These are phyloP conservation scores for Ptychoptera contaminata DNA, from an alignment of 2,888 invertebrate species.

Conservation along the genomic window DNA sequence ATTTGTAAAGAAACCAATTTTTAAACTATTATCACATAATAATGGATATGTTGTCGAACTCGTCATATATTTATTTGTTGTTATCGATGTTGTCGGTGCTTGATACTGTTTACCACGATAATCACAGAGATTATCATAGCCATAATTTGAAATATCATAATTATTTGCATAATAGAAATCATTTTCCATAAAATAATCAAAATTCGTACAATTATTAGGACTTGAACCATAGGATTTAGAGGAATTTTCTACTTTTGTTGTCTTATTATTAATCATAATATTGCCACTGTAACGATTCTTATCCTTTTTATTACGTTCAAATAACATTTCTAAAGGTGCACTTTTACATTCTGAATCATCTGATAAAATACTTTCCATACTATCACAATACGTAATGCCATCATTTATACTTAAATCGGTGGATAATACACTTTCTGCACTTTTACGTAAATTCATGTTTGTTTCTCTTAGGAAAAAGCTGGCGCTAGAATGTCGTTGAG, in stretches of 20 bases:
- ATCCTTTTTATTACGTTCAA: conserved; percentile 33
- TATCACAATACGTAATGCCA: conserved; percentile 51
- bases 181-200: conserved; percentile 36
- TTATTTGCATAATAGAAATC: conserved; percentile 1
- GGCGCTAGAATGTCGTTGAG: conserved; percentile 52
- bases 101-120: not conserved
- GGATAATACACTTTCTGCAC: conserved; percentile 64
- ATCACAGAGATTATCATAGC: conserved; percentile 6
- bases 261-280: conserved; percentile 28
- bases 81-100: too few relatives aligned
- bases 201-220: conserved; percentile 38
- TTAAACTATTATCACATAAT: conserved; percentile 2
- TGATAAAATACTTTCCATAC: conserved; percentile 64
- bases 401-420: conserved; percentile 46
- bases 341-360: conserved; percentile 69
- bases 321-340: conserved; percentile 57
- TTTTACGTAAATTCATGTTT: conserved; percentile 33
- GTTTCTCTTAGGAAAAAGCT: conserved; percentile 62
- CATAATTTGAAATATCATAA: conserved; percentile 8
- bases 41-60: conserved; percentile 9
- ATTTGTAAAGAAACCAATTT: conserved; percentile 2
- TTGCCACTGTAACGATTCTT: conserved; percentile 25
- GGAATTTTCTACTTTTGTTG: conserved; percentile 35
- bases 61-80: conserved; percentile 4
- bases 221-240: conserved; percentile 49